Base-by-base conservation (phyloP, 2,113 vertebrate genomes). In the Ceratotherium simum region DNA sequence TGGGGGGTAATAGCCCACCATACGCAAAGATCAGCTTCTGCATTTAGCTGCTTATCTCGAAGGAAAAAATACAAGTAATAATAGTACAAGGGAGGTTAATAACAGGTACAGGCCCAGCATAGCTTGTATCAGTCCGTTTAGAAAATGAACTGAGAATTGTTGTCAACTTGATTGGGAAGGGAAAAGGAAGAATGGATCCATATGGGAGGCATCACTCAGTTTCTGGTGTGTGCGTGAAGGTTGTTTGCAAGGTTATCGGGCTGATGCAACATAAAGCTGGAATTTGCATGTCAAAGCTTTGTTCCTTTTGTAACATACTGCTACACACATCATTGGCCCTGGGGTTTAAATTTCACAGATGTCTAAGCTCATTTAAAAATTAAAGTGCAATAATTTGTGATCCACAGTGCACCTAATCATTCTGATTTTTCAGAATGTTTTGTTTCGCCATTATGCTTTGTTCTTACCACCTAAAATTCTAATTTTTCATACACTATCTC, bases 271-370 rank as follows among this genome's bases (percentile, higher is more conserved):
- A 87, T 69, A 98, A 97, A 98, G 91, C 96, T 97, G 79, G 90
- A 98, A 99, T 99, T 99, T 99, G 97, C 98, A 99, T 98, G 97
- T 99, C 98, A 98, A 98, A 99, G 98, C 98, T 98, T 98, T 98
- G 97, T 99, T 99, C 90, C 87, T 92, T 98, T 98, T 98, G 97
- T 97, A 98, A 98, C 85, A 94, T 51, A 92, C 93, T 97, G 98
- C 97, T 98, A 98, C 97, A 98, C 97, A 98, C 98, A 98, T 98
- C 98, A 97, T 58, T 95, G 16, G 72, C 97, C 97, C 98, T 94
- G 97, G 97, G 98, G 98, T 98, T 98, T 99, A 98, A 98, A 98
- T 98, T 98, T 99, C 98, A 99, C 98, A 99, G 98, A 98, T 98
- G 98, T 98, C 98, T 99, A 98, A 98, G 60, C 96, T 98, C 98